Percentiles rank a stretch among this genome's conserved stretches.
Conservation (phyloP, 1,140 invertebrate genomes). For the Camponotus vicinus region DNA sequence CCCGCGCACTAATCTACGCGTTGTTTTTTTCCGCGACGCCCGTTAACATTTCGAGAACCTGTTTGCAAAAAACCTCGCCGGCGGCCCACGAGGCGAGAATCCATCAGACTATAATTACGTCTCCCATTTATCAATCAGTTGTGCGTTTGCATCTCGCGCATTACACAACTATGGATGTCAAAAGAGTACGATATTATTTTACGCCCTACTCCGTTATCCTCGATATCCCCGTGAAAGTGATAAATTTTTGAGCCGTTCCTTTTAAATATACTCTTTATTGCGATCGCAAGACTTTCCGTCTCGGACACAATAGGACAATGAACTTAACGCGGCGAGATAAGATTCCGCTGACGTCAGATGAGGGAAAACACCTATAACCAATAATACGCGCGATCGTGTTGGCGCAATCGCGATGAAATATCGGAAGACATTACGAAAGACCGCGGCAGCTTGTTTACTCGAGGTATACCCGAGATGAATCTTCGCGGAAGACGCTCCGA, state of each 20-base stretch:
- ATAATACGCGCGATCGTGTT: slow-evolving; percentile 25
- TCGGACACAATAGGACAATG: slow-evolving; percentile 24
- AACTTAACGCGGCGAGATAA: slow-evolving; percentile 1
- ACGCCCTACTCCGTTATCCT: background rate
- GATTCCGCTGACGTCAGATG: background rate
- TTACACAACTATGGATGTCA: slow-evolving; percentile 9
- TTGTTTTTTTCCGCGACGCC: background rate
- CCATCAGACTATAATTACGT: slow-evolving; percentile 23
- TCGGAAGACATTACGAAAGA: slow-evolving; percentile 42
- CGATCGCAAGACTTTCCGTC: background rate
- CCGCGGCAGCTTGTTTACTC: slow-evolving; percentile 50
- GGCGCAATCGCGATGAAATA: slow-evolving; percentile 55
- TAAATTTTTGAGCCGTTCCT: background rate
- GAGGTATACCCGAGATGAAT: slow-evolving; percentile 35
- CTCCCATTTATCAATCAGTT: slow-evolving; percentile 41
- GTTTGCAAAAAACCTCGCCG: background rate
- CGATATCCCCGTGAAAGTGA: background rate
- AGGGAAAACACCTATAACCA: slow-evolving; percentile 30
- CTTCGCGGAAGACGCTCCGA: slow-evolving; percentile 16
- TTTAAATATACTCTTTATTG: slow-evolving; percentile 14
- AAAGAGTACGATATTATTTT: slow-evolving; percentile 27
- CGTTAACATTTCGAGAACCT: slow-evolving; percentile 18
- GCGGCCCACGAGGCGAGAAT: background rate
- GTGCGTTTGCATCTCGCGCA: background rate
- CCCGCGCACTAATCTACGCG: background rate